phyloP scores from a whole-genome alignment of 2,888 invertebrate species.

The Zygothrica quintamaculata region DNA sequence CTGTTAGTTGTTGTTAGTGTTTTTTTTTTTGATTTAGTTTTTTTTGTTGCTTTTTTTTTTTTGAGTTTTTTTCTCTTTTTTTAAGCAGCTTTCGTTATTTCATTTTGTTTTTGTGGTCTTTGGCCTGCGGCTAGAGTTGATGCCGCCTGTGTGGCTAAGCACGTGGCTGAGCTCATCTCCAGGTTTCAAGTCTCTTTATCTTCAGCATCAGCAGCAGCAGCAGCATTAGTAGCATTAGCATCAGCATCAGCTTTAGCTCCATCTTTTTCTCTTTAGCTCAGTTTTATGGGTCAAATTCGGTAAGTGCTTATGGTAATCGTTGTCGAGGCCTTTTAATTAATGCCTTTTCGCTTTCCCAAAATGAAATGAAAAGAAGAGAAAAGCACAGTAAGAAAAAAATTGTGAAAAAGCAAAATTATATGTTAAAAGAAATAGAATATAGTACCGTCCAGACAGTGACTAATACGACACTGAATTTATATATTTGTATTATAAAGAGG shows the following conservation, averaged over 20 bases:
- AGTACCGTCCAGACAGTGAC: constrained; percentile 71
- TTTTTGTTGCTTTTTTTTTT: constrained; percentile 11
- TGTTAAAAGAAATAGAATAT: constrained; percentile 12
- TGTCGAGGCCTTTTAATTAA: constrained; percentile 58
- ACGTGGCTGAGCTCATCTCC: constrained; percentile 56
- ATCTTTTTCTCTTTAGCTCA: too few relatives aligned
- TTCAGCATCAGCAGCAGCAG: too few relatives aligned
- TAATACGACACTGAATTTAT: constrained; percentile 39
- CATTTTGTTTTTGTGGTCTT: constrained; percentile 27
- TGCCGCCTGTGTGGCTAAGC: constrained; percentile 58
- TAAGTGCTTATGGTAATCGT: constrained; percentile 48
- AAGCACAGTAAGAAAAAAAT: not conserved
- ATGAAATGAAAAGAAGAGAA: not conserved
- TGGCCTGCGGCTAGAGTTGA: not conserved
- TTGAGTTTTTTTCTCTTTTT: constrained; percentile 13
- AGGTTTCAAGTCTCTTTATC: constrained; percentile 2
- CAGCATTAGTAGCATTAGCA: too few relatives aligned
- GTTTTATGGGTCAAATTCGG: constrained; percentile 25
- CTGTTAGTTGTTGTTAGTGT: not conserved
- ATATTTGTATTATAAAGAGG: not conserved
- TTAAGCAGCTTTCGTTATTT: constrained; percentile 34
- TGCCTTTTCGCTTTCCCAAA: constrained; percentile 64
- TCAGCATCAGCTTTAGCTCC: too few relatives aligned
- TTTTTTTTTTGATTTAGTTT: constrained; percentile 13
- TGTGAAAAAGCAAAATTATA: constrained; percentile 2